These are phyloP conservation scores for Picus viridis DNA, from an alignment of 2,797 vertebrate genomes.

Conservation along the genomic window DNA sequence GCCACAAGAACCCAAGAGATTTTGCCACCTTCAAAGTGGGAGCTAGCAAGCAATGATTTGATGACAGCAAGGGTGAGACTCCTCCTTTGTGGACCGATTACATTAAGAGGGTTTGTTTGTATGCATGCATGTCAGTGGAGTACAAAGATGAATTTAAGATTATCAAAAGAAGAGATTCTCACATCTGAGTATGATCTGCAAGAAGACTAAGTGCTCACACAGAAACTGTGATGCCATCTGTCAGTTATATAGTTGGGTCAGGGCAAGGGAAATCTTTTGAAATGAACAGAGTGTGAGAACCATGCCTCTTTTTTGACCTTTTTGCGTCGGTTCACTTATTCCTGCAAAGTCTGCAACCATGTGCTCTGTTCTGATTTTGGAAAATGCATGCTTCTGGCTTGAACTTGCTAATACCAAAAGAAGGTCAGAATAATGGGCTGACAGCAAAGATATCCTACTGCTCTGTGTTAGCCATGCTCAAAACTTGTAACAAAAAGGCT, in stretches of 20 bases:
- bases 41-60: not conserved
- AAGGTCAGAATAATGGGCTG: not conserved
- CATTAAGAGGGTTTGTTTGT: not conserved
- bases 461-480: not conserved
- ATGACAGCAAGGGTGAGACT: not conserved
- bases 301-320: not conserved
- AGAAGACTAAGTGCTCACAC: not conserved
- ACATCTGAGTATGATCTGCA: not conserved
- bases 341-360: not conserved
- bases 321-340: not conserved
- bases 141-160: not conserved
- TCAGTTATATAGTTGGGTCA: not conserved
- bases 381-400: not conserved
- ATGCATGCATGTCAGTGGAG: not conserved
- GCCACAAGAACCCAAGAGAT: not conserved
- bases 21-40: not conserved
- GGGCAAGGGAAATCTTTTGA: not conserved
- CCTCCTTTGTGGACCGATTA: not conserved
- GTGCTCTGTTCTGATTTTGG: not conserved
- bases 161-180: not conserved
- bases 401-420: not conserved
- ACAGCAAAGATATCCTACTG: not conserved
- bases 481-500: not conserved
- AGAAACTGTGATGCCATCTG: not conserved
- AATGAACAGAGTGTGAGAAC: not conserved